Evolutionary conservation across 2,113 vertebrate genomes (phyloP).

Genomic region (Cyanoderma ruficeps): DNA sequence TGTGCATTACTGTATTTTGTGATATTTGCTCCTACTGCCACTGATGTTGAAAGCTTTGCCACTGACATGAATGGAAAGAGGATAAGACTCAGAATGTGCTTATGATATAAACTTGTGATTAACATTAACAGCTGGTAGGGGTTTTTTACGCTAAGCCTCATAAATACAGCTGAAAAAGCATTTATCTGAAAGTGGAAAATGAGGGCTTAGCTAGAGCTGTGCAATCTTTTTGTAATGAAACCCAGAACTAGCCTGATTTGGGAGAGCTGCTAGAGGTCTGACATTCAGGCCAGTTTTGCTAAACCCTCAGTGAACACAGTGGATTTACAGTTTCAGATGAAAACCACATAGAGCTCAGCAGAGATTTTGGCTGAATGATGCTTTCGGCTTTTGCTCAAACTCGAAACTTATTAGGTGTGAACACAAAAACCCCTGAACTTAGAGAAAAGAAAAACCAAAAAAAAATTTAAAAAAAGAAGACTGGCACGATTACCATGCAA

Average conservation of each 20-base stretch:
- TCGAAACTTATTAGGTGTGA: conserved; percentile 19
- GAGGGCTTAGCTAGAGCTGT: conserved; percentile 49
- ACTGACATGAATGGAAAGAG: conserved; percentile 28
- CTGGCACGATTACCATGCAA: neutral
- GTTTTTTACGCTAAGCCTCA: conserved; percentile 18
- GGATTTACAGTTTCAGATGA: conserved; percentile 32
- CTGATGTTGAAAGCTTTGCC: conserved; percentile 34
- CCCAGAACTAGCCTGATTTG: conserved; percentile 8
- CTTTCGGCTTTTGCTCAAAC: conserved; percentile 35
- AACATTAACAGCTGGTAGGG: conserved; percentile 40
- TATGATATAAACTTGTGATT: conserved; percentile 55
- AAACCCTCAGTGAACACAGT: neutral
- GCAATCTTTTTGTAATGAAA: conserved; percentile 52
- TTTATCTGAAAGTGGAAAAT: conserved; percentile 63
- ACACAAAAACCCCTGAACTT: neutral
- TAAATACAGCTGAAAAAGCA: conserved; percentile 65
- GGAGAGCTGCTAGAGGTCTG: neutral
- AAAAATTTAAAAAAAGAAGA: neutral
- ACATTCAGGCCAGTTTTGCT: conserved; percentile 42
- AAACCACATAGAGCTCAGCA: conserved; percentile 36
- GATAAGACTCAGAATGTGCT: conserved; percentile 58
- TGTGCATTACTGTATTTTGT: neutral
- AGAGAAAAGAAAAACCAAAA: neutral
- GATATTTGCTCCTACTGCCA: conserved; percentile 1
- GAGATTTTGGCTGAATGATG: conserved; percentile 1